Conservation (phyloP, 2,113 vertebrate species). For the Glaucidium brasilianum region DNA sequence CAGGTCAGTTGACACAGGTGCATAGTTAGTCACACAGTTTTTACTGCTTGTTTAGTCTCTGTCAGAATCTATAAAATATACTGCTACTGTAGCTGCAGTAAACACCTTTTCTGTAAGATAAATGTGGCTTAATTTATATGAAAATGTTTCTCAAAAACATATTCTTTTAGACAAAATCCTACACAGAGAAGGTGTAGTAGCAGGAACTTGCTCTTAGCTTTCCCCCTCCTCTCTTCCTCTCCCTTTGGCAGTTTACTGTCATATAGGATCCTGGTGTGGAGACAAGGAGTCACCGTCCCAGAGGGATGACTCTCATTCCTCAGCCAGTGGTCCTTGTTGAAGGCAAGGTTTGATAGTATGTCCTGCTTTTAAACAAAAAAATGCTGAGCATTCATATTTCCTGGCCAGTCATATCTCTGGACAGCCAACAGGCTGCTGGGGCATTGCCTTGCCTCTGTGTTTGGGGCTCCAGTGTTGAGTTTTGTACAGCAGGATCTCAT, state of each 20-base stretch:
- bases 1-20: background rate
- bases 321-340: background rate
- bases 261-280: fast-evolving
- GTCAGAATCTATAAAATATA: background rate
- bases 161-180: background rate
- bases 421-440: background rate
- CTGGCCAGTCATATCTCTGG: fast-evolving
- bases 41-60: background rate
- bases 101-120: background rate
- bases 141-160: background rate
- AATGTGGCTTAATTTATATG: background rate
- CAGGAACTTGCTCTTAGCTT: background rate
- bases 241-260: background rate
- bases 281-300: background rate
- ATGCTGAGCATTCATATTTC: background rate
- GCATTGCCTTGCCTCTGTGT: background rate
- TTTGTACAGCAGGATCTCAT: background rate
- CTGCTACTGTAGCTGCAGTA: background rate
- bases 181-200: background rate
- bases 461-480: background rate
- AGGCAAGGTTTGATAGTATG: background rate
- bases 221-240: background rate
- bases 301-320: background rate
- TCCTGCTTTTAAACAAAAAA: background rate
- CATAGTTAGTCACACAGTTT: background rate